A percentile compares a stretch with the other conserved stretches of the same genome.
Conservation (phyloP, 2,797 vertebrate species). For the Syngnathus rostellatus region DNA sequence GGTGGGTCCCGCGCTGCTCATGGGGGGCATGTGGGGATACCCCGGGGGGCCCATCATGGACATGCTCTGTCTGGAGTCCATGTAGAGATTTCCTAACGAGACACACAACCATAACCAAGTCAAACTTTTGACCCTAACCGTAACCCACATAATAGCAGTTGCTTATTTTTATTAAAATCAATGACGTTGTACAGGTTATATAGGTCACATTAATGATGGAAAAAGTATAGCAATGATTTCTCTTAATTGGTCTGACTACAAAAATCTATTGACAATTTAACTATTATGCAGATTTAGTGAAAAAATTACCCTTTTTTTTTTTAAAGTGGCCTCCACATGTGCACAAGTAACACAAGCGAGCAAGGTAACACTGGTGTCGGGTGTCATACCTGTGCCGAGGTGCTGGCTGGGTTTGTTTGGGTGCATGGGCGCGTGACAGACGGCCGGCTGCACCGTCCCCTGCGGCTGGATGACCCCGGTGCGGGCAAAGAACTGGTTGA, state of each 20-base stretch:
- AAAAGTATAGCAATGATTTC: too few species aligned
- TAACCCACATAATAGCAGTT: neutral
- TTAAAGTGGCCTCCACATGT: neutral
- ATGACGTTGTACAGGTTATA: too few species aligned
- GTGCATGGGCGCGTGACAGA: slow-evolving; percentile 84
- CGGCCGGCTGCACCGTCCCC: slow-evolving; percentile 76
- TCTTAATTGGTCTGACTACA: neutral
- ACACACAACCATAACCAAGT: slow-evolving; percentile 9
- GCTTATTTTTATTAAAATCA: neutral
- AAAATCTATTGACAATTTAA: neutral
- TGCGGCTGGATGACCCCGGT: slow-evolving; percentile 87
- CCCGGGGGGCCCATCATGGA: slow-evolving; percentile 86
- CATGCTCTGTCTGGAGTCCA: slow-evolving; percentile 85
- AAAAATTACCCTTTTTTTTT: neutral
- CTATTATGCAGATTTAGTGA: neutral
- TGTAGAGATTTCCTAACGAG: slow-evolving; percentile 80
- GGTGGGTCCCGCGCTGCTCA: slow-evolving; percentile 78
- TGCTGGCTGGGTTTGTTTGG: slow-evolving; percentile 81
- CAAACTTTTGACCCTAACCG: neutral
- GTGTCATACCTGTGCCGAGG: slow-evolving; percentile 74
- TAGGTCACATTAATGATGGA: too few species aligned
- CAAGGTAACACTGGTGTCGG: neutral
- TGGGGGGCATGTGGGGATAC: slow-evolving; percentile 81
- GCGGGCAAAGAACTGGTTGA: slow-evolving; percentile 88
- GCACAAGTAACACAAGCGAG: neutral